phyloP scores from a whole-genome alignment of 2,113 vertebrate genomes.

The cattle (Bos taurus) region DNA sequence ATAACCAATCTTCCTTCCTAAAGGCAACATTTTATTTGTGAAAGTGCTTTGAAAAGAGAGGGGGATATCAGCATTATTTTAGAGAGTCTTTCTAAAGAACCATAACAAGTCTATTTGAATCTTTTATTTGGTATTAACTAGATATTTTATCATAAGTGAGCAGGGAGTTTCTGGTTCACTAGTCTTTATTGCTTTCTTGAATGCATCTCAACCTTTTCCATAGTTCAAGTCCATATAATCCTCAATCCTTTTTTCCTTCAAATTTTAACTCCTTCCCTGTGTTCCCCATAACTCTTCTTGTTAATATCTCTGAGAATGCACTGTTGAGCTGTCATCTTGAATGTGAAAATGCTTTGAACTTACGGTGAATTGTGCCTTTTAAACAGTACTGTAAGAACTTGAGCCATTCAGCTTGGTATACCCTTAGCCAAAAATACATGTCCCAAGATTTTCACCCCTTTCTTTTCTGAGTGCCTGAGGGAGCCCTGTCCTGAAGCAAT shows the following conservation, averaged over 20 bases:
- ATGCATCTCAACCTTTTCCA: constrained; percentile 79
- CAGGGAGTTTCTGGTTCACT: constrained; percentile 80
- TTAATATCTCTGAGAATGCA: constrained; percentile 54
- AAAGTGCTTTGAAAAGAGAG: constrained; percentile 63
- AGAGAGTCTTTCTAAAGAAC: constrained; percentile 78
- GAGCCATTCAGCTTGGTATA: neutral
- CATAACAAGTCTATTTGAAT: constrained; percentile 78
- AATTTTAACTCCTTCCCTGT: constrained; percentile 74
- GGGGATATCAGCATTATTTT: constrained; percentile 78
- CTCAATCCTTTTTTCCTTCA: constrained; percentile 72
- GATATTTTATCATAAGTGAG: constrained; percentile 84
- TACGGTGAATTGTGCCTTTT: constrained; percentile 48
- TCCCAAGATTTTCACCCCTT: neutral
- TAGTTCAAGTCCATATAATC: constrained; percentile 79
- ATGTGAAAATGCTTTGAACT: constrained; percentile 51
- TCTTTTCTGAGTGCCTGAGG: neutral
- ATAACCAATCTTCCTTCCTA: constrained; percentile 72
- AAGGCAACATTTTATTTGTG: constrained; percentile 76
- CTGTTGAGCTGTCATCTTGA: constrained; percentile 2
- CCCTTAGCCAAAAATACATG: neutral
- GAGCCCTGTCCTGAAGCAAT: neutral
- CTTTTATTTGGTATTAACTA: constrained; percentile 82
- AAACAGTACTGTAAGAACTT: neutral
- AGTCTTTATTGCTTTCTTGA: constrained; percentile 80
- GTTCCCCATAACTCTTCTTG: constrained; percentile 66